Conservation (phyloP, 2,888 invertebrate genomes). For the Aricia artaxerxes region DNA sequence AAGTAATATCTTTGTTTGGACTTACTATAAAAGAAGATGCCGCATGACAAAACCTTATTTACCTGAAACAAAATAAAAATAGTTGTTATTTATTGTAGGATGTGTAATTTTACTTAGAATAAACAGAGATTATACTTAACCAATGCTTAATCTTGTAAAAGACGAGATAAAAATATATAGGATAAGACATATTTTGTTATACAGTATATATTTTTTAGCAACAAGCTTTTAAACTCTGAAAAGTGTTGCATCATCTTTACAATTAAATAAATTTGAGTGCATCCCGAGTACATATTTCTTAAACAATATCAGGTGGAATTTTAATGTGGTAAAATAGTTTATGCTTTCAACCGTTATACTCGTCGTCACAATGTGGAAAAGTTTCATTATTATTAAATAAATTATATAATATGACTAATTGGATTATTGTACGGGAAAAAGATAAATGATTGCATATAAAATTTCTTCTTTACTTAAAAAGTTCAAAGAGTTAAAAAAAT, state of each 20-base stretch:
- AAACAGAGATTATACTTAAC: neutral
- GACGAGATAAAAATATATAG: no score
- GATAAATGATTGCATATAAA: neutral
- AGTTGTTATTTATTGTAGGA: neutral
- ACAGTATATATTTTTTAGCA: no score
- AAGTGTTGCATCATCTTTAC: neutral
- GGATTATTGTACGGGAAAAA: neutral
- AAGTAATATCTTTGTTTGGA: neutral
- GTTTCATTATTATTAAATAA: neutral
- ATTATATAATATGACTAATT: neutral
- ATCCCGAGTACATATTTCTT: neutral
- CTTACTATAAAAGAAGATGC: neutral
- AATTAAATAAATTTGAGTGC: neutral
- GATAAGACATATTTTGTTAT: no score
- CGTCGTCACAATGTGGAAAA: neutral
- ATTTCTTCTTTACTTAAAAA: no score
- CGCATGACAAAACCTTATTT: neutral
- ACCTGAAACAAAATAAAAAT: neutral
- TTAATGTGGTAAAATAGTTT: neutral
- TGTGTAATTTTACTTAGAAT: no score
- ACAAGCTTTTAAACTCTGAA: neutral
- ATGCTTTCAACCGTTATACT: neutral
- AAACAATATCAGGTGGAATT: neutral
- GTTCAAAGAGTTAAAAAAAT: no score
- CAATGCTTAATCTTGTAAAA: no score